A percentile compares a stretch with the other conserved stretches of the same genome.
Evolutionary conservation across 2,888 invertebrate species (phyloP).

Genomic region (Heliconius aoede): DNA sequence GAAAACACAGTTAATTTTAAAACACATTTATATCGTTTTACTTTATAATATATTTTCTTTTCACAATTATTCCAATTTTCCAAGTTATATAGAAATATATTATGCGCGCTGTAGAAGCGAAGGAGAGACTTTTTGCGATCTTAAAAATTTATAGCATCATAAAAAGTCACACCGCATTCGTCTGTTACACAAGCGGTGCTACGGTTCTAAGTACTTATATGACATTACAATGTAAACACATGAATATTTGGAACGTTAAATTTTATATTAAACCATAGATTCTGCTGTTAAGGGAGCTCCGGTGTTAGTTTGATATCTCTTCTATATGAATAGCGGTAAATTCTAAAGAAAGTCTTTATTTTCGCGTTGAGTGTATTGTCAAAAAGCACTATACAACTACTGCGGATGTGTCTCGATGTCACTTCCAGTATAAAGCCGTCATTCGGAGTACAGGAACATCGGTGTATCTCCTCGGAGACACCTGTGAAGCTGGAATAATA

Average conservation of each 20-base stretch:
- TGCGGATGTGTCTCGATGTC: slow-evolving; percentile 25
- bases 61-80: slow-evolving; percentile 5
- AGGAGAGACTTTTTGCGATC: slow-evolving; percentile 71
- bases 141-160: slow-evolving; percentile 79
- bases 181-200: slow-evolving; percentile 60
- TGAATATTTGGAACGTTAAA: slow-evolving; percentile 53
- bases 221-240: slow-evolving; percentile 64
- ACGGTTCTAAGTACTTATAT: slow-evolving; percentile 50
- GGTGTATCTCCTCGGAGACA: slow-evolving; percentile 75
- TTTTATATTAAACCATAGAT: slow-evolving; percentile 49
- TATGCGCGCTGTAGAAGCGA: slow-evolving; percentile 54
- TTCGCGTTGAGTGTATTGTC: slow-evolving; percentile 10
- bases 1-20: background rate
- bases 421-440: slow-evolving; percentile 52
- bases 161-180: slow-evolving; percentile 71
- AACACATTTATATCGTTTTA: too few species aligned
- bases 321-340: background rate
- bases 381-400: slow-evolving; percentile 17
- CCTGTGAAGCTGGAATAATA: slow-evolving; percentile 81
- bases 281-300: slow-evolving; percentile 37
- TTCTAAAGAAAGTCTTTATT: slow-evolving; percentile 7
- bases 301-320: background rate
- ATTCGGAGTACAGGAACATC: slow-evolving; percentile 45
- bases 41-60: background rate
- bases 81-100: slow-evolving; percentile 20